phyloP scores from a whole-genome alignment of 2,888 invertebrate genomes.

The Syrphus vitripennis region DNA sequence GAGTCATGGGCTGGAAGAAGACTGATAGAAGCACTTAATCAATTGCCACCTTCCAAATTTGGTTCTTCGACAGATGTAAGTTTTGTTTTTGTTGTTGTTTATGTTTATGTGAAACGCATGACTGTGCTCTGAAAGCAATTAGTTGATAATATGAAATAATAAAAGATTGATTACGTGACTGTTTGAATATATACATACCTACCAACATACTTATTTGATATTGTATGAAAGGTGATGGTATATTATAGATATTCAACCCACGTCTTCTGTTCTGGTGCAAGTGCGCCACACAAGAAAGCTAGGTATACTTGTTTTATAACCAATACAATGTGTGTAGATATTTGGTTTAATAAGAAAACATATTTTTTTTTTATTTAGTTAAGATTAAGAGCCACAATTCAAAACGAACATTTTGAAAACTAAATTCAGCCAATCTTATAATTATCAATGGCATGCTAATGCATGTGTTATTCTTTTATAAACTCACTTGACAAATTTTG shows the following conservation, averaged over 20 bases:
- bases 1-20: constrained; percentile 84
- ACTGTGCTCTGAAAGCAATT: constrained; percentile 39
- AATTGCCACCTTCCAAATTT: constrained; percentile 77
- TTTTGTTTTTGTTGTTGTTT: constrained; percentile 10
- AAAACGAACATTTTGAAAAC: not conserved
- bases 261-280: not conserved
- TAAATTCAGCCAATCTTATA: not conserved
- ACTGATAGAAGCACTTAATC: constrained; percentile 81
- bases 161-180: constrained; percentile 50
- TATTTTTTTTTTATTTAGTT: no score
- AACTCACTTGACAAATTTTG: no score
- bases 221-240: constrained; percentile 5
- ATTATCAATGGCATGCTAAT: not conserved
- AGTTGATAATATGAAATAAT: constrained; percentile 39
- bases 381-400: no score
- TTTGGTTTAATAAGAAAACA: not conserved
- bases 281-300: not conserved
- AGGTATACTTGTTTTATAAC: not conserved
- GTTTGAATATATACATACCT: not conserved
- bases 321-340: not conserved
- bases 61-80: constrained; percentile 75
- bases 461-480: no score
- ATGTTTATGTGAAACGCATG: constrained; percentile 26
- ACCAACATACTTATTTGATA: no score
- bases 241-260: constrained; percentile 7